Percentiles rank a stretch among this genome's conserved stretches.
Evolutionary conservation across 2,888 invertebrate species (phyloP).

Genomic region (Adelphocoris suturalis): DNA sequence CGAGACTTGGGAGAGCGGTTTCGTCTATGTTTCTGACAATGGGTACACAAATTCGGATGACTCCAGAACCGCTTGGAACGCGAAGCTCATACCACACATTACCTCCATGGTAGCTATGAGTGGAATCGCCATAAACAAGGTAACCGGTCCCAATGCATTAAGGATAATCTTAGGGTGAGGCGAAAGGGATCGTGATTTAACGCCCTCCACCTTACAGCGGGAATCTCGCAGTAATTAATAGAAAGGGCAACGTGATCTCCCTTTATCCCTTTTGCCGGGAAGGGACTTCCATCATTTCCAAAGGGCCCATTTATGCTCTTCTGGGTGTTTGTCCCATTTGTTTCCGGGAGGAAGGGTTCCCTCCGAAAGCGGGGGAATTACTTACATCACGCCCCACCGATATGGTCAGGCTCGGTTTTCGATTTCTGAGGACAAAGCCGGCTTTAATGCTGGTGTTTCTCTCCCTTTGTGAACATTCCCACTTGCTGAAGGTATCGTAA

Average conservation of each 20-base stretch:
- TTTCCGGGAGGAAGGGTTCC: background rate
- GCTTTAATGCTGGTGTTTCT: background rate
- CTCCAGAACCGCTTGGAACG: too few relatives aligned
- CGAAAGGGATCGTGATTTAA: background rate
- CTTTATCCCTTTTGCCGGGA: constrained; percentile 43
- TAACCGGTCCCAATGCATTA: background rate
- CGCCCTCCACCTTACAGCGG: constrained; percentile 23
- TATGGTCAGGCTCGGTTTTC: constrained; percentile 1
- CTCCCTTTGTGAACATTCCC: background rate
- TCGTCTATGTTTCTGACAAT: too few relatives aligned
- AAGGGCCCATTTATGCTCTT: constrained; percentile 47
- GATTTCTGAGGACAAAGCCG: constrained; percentile 13
- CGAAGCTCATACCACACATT: too few relatives aligned
- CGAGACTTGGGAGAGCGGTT: too few relatives aligned
- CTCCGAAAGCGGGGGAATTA: background rate
- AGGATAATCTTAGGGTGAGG: constrained; percentile 14
- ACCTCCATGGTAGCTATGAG: too few relatives aligned
- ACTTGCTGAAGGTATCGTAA: background rate
- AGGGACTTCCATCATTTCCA: constrained; percentile 58
- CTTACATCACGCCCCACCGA: constrained; percentile 17
- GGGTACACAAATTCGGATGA: too few relatives aligned
- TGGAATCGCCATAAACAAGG: constrained; percentile 9
- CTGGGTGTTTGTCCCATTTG: constrained; percentile 58
- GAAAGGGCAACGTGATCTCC: constrained; percentile 62
- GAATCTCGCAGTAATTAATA: constrained; percentile 55